These are phyloP conservation scores for Proteles cristata DNA, from an alignment of 2,113 vertebrate species.

Conservation along the genomic window DNA sequence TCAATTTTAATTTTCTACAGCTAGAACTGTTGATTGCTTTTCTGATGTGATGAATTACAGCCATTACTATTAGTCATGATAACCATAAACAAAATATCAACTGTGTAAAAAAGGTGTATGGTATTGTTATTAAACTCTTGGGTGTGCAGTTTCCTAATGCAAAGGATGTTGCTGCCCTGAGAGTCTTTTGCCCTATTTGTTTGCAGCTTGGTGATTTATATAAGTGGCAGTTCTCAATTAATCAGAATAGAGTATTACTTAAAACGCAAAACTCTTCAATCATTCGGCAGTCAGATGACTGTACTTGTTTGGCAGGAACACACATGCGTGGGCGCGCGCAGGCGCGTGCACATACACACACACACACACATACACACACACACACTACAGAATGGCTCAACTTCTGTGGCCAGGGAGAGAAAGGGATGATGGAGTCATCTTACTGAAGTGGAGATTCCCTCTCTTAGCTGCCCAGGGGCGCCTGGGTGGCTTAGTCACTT, in stretches of 20 bases:
- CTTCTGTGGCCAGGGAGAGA: background rate
- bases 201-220: background rate
- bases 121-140: slow-evolving; percentile 42
- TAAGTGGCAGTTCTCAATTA: slow-evolving; percentile 17
- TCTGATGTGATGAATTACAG: slow-evolving; percentile 58
- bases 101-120: background rate
- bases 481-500: too few species aligned
- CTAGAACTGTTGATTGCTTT: slow-evolving; percentile 59
- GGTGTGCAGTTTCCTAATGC: background rate
- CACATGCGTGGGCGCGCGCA: too few species aligned
- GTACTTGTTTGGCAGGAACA: background rate
- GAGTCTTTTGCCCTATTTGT: background rate
- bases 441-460: background rate
- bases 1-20: slow-evolving; percentile 67
- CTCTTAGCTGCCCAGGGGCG: background rate
- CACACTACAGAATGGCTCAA: background rate
- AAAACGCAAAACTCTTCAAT: background rate
- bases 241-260: background rate
- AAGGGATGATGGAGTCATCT: background rate
- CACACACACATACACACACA: too few species aligned
- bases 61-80: slow-evolving; percentile 47
- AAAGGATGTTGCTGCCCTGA: background rate
- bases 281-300: background rate
- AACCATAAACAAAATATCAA: slow-evolving; percentile 62
- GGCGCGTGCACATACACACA: background rate